phyloP scores from a whole-genome alignment of 1,140 invertebrate genomes.

The Drosophila funebris region DNA sequence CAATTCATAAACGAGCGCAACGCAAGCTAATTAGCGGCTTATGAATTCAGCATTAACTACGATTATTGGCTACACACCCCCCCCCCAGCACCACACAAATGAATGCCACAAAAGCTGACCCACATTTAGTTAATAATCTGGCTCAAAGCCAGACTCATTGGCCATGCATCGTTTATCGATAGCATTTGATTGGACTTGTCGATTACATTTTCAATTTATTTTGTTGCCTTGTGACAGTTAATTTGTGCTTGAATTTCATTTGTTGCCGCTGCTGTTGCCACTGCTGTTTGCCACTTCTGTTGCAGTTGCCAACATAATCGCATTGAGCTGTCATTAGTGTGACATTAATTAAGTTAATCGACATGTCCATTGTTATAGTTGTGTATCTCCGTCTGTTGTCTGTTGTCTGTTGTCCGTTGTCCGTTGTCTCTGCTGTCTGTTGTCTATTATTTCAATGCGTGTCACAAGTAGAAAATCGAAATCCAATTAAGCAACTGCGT shows the following conservation, averaged over 20 bases:
- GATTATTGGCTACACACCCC: no score
- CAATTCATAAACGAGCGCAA: constrained; percentile 57
- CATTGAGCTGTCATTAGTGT: constrained; percentile 80
- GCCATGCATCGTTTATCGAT: constrained; percentile 62
- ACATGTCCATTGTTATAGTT: constrained; percentile 29
- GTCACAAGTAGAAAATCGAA: constrained; percentile 74
- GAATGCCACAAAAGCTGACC: constrained; percentile 12
- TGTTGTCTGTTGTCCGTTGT: constrained; percentile 4
- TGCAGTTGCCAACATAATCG: constrained; percentile 71
- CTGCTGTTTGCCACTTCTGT: not conserved
- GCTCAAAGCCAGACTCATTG: constrained; percentile 41
- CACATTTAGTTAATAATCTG: not conserved
- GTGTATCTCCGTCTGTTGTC: not conserved
- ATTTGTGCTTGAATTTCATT: constrained; percentile 71
- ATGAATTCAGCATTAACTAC: constrained; percentile 32
- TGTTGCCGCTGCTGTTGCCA: constrained; percentile 1
- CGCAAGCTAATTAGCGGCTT: constrained; percentile 73
- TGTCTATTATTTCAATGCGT: constrained; percentile 46
- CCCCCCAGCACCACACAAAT: no score
- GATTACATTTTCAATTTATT: constrained; percentile 73
- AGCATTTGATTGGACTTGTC: constrained; percentile 49
- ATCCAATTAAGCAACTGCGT: constrained; percentile 60
- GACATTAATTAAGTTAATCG: constrained; percentile 82
- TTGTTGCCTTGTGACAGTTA: constrained; percentile 35
- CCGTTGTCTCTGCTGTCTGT: constrained; percentile 10